A percentile compares a stretch with the other conserved stretches of the same genome.
phyloP scores from a whole-genome alignment of 1,140 invertebrate genomes.

The Drosophila pseudoananassae region DNA sequence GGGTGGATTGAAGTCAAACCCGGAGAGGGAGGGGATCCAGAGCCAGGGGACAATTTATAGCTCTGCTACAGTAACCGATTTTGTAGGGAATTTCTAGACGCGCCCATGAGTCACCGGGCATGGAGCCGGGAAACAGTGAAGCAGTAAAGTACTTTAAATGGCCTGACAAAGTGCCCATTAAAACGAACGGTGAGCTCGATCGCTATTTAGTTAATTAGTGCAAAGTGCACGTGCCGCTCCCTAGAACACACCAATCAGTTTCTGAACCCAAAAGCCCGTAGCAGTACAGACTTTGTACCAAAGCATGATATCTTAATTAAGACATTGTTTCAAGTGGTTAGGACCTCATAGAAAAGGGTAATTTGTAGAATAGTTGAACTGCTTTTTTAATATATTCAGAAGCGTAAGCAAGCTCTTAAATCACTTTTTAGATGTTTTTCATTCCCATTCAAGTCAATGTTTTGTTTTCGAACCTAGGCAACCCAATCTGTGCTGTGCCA shows the following conservation, averaged over 20 bases:
- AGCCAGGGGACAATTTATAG: slow-evolving; percentile 12
- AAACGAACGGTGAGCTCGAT: slow-evolving; percentile 1
- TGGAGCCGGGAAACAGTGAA: slow-evolving; percentile 7
- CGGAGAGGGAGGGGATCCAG: neutral
- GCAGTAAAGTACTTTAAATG: slow-evolving; percentile 17
- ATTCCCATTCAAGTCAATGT: neutral
- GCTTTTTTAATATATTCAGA: neutral
- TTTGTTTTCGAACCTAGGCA: neutral
- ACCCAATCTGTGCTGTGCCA: slow-evolving; percentile 4
- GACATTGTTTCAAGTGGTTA: neutral
- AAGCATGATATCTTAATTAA: neutral
- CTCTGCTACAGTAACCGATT: slow-evolving; percentile 22
- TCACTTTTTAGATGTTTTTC: neutral
- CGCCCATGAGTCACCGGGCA: slow-evolving; percentile 43
- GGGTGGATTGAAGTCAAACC: slow-evolving; percentile 22
- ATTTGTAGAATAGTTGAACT: no score
- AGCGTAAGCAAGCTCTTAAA: neutral
- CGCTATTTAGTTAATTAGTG: slow-evolving; percentile 58
- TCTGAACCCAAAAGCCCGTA: neutral
- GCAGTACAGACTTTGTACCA: neutral
- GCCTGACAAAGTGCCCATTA: slow-evolving; percentile 13
- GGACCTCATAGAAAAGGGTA: neutral
- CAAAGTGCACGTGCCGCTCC: slow-evolving; percentile 36
- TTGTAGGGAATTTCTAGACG: slow-evolving; percentile 51
- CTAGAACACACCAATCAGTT: neutral